A percentile compares a stretch with the other conserved stretches of the same genome.
Evolutionary conservation across 2,888 invertebrate species (phyloP).

Genomic region (Dryocosmus kuriphilus): DNA sequence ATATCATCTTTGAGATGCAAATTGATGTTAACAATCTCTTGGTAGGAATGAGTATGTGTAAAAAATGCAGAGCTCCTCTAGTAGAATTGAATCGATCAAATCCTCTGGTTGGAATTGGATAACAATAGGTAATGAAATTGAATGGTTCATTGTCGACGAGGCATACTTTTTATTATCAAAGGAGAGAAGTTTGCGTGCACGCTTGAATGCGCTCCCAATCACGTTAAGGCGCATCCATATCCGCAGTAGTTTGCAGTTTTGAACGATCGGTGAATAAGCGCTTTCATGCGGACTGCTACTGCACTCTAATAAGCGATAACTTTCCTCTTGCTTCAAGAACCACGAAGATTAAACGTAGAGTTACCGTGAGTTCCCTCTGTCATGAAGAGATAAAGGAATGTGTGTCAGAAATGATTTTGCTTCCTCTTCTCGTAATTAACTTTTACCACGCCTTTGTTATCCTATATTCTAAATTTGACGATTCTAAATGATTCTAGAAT

Average conservation of each 20-base stretch:
- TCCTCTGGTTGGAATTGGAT: constrained; percentile 14
- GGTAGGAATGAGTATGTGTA: constrained; percentile 36
- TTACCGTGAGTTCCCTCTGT: constrained; percentile 1
- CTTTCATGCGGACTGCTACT: constrained; percentile 42
- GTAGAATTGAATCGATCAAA: constrained; percentile 6
- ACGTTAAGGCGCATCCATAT: constrained; percentile 56
- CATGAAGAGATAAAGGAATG: constrained; percentile 27
- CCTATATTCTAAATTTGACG: not conserved
- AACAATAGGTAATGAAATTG: constrained; percentile 52
- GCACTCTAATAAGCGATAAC: constrained; percentile 36
- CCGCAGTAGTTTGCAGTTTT: constrained; percentile 55
- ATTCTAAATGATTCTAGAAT: not conserved
- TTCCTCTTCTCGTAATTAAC: constrained; percentile 21
- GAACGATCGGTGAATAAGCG: constrained; percentile 56
- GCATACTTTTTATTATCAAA: constrained; percentile 49
- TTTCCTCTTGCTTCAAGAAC: constrained; percentile 20
- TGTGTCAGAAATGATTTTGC: constrained; percentile 28
- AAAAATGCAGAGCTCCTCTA: constrained; percentile 33
- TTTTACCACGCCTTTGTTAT: not conserved
- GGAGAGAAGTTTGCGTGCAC: constrained; percentile 47
- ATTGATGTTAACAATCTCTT: not conserved
- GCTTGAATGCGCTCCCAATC: constrained; percentile 53
- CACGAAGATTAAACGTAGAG: constrained; percentile 17
- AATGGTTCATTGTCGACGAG: constrained; percentile 45
- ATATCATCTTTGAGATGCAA: not conserved